Evolutionary conservation across 2,797 vertebrate species (phyloP).

Genomic region (Muraenolepis orangiensis): DNA sequence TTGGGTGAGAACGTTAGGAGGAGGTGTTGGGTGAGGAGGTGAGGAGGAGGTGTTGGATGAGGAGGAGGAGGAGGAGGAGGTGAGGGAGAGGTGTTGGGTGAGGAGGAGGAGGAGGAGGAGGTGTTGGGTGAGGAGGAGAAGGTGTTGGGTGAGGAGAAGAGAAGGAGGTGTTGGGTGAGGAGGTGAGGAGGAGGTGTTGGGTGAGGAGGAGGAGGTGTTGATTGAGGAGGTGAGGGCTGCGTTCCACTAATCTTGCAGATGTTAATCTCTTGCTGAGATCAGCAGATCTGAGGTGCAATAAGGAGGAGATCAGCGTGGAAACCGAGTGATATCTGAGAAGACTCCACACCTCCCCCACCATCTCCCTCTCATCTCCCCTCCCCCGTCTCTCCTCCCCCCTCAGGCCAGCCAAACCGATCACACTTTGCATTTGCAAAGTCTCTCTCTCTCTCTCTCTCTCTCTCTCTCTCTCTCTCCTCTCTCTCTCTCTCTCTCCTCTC

Average conservation of each 20-base stretch:
- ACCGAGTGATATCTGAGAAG: neutral
- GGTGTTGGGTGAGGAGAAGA: neutral
- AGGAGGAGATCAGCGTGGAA: neutral
- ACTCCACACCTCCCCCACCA: neutral
- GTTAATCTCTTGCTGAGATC: neutral
- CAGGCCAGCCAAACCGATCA: too few species aligned
- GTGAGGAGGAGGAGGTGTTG: too few species aligned
- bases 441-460: neutral
- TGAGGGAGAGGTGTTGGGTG: neutral
- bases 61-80: too few species aligned
- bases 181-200: too few species aligned
- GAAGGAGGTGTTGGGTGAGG: too few species aligned
- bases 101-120: neutral
- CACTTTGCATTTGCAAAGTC: too few species aligned
- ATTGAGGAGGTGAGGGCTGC: neutral
- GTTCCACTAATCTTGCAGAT: neutral
- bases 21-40: too few species aligned
- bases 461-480: neutral
- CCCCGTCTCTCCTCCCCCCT: too few species aligned
- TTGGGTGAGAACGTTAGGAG: neutral
- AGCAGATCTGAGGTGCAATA: neutral
- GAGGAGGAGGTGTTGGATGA: too few species aligned
- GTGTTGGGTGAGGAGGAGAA: too few species aligned
- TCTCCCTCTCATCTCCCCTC: too few species aligned
- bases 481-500: too few species aligned